phyloP scores from a whole-genome alignment of 2,797 vertebrate genomes.

The Chanos chanos region DNA sequence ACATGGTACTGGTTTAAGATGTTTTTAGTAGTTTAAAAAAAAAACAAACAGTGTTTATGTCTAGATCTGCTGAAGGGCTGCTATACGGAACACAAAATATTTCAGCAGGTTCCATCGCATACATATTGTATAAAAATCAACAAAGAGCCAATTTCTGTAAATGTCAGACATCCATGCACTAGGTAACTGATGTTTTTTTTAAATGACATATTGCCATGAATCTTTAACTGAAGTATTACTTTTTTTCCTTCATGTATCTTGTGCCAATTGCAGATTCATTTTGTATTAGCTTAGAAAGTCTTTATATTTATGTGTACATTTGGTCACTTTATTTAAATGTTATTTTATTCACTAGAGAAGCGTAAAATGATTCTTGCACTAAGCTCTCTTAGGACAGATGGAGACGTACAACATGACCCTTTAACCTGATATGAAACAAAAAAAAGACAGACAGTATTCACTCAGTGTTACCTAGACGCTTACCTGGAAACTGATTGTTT shows the following conservation, averaged over 20 bases:
- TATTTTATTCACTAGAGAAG: constrained; percentile 24
- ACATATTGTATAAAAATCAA: background rate
- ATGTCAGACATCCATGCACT: background rate
- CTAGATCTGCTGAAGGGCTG: constrained; percentile 14
- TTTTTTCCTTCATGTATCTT: background rate
- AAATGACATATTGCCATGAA: background rate
- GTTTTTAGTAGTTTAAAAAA: background rate
- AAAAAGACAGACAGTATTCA: constrained; percentile 36
- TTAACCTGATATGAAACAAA: constrained; percentile 62
- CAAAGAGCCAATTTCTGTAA: background rate
- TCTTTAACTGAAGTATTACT: background rate
- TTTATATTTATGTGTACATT: background rate
- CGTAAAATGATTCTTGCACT: constrained; percentile 70
- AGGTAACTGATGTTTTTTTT: background rate
- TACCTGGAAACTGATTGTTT: too few relatives aligned
- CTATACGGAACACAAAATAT: background rate
- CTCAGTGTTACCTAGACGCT: too few relatives aligned
- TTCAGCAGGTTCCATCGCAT: background rate
- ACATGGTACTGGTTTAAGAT: too few relatives aligned
- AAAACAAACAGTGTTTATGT: background rate
- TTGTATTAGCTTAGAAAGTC: background rate
- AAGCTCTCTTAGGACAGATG: constrained; percentile 50
- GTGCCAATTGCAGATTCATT: background rate
- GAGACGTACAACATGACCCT: constrained; percentile 67
- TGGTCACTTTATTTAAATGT: constrained; percentile 4